Evolutionary conservation across 2,888 invertebrate genomes (phyloP), one percentile per base, ranked within the genome.

Genomic region (Stenolophus ochropezus): DNA sequence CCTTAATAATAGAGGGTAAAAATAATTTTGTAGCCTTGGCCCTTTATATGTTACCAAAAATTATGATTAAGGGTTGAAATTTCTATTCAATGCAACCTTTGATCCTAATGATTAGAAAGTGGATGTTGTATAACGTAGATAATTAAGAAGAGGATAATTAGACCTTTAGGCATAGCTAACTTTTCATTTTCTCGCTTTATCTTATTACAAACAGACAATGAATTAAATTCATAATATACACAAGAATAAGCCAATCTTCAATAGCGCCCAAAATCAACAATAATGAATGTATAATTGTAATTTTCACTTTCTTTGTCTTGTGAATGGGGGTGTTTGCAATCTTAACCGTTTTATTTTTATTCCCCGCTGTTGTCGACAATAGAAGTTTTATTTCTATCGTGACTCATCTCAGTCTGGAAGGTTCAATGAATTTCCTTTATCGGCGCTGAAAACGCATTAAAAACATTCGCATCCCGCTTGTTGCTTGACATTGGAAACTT

Each of bases 401-500:
- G 61, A 61, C 61, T 61, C 61, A 61, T 61, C 23, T 14, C 20
- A 56, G 61, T 61, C 61, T 61, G 61, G 11, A 8, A n/a, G 14
- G 61, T 61, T 61, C 61, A 61, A 61, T 61, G 61, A 61, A 61
- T 61, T 61, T 61, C 23, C 23, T 61, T 25, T 25, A 25, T 27
- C 61, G 61, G 4, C 61, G 61, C 25, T 61, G 61, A 14, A 61
- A 61, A n/a, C 14, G 25, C 61, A 61, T 61, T 61, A 25, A 61
- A 61, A 61, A 61, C 61, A 56, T 20, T 11, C 18, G 6, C 61
- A 61, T 61, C 21, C 25, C 20, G 61, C 61, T 61, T 61, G 61
- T 61, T 61, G 61, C 61, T 33, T 65, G 65, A 65, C 65, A 65
- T 16, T 33, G 65, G 18, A 27, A 65, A 65, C 33, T 69, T 33